Evolutionary conservation across 2,797 vertebrate genomes (phyloP).

Genomic region (Pseudochaenichthys georgianus): DNA sequence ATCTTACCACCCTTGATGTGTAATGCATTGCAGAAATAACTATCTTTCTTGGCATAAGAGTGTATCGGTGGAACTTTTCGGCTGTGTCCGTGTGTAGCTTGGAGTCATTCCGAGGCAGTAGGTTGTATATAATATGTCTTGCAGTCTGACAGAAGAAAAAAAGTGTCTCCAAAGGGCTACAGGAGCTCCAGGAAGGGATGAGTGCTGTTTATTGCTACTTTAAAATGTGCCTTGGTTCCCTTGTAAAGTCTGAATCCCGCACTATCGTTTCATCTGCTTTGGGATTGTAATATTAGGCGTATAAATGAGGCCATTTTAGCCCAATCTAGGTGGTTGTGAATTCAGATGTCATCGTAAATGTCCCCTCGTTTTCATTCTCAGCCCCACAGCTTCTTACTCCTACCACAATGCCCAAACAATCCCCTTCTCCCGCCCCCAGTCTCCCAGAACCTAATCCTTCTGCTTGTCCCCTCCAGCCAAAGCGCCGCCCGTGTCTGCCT

Average conservation of each 20-base stretch:
- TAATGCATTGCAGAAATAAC: constrained; percentile 18
- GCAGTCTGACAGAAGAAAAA: constrained; percentile 34
- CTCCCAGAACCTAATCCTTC: constrained; percentile 80
- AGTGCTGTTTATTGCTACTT: constrained; percentile 58
- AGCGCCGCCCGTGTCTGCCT: constrained; percentile 72
- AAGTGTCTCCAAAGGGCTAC: constrained; percentile 16
- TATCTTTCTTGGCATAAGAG: not conserved
- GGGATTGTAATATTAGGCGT: constrained; percentile 54
- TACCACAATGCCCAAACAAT: constrained; percentile 75
- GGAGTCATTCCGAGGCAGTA: constrained; percentile 32
- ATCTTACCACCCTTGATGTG: constrained; percentile 13
- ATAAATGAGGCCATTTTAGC: constrained; percentile 68
- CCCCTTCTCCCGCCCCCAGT: constrained; percentile 71
- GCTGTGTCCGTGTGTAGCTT: constrained; percentile 21
- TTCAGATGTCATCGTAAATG: constrained; percentile 73
- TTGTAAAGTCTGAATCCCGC: constrained; percentile 47
- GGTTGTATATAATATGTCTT: constrained; percentile 41
- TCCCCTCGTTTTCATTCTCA: constrained; percentile 63
- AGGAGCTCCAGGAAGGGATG: constrained; percentile 40
- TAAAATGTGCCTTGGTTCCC: constrained; percentile 55
- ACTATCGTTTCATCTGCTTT: constrained; percentile 64
- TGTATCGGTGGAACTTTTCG: constrained; percentile 17
- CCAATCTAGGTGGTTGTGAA: constrained; percentile 66
- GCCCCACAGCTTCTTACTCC: constrained; percentile 64
- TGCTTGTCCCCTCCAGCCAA: constrained; percentile 77